Percentiles rank a stretch among this genome's conserved stretches.
These are phyloP conservation scores for Drosophila kurseongensis DNA, from an alignment of 1,140 invertebrate genomes.

Conservation along the genomic window DNA sequence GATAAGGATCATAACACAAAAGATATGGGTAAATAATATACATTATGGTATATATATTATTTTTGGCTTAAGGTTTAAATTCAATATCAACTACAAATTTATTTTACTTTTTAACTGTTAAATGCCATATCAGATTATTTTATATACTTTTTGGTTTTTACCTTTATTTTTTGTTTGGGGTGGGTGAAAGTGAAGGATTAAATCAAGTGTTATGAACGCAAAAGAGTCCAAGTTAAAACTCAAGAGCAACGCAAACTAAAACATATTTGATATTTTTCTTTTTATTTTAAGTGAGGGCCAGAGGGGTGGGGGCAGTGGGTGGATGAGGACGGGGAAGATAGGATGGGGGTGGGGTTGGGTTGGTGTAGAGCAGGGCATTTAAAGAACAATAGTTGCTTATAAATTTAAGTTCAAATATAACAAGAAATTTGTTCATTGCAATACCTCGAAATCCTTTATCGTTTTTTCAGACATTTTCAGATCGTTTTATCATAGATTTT, in stretches of 20 bases:
- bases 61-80: conserved; percentile 36
- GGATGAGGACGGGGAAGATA: background rate
- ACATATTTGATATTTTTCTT: conserved; percentile 34
- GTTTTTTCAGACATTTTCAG: conserved; percentile 65
- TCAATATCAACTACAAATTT: conserved; percentile 63
- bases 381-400: conserved; percentile 81
- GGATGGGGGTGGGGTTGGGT: conserved; percentile 1
- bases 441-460: conserved; percentile 85
- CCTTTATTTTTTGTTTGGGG: conserved; percentile 11
- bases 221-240: conserved; percentile 60
- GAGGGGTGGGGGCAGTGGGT: background rate
- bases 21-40: conserved; percentile 57
- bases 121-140: conserved; percentile 54
- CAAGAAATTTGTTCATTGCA: conserved; percentile 81
- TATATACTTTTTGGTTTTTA: conserved; percentile 44
- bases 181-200: conserved; percentile 53
- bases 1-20: conserved; percentile 37
- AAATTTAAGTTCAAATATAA: conserved; percentile 82
- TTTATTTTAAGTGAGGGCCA: conserved; percentile 9
- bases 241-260: conserved; percentile 57
- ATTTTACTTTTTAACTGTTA: conserved; percentile 47
- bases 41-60: conserved; percentile 53
- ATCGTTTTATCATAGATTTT: conserved; percentile 51
- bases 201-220: conserved; percentile 48
- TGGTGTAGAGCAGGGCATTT: conserved; percentile 47